phyloP scores from a whole-genome alignment of 2,797 vertebrate genomes.

The Melanotaenia pygmaea region DNA sequence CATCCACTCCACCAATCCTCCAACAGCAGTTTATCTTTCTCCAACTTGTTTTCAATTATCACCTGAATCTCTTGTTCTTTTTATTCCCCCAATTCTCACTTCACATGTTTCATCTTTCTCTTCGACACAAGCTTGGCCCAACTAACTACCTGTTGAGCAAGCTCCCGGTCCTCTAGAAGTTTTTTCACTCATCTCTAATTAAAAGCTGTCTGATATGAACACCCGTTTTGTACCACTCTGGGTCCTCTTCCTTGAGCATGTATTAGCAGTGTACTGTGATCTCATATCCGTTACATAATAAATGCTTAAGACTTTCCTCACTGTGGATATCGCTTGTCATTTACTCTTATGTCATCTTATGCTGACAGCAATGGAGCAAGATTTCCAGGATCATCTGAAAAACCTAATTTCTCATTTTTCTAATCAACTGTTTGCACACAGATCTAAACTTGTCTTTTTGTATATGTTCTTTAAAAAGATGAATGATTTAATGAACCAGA shows the following conservation, averaged over 20 bases:
- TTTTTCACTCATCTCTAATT: conserved; percentile 70
- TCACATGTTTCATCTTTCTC: conserved; percentile 38
- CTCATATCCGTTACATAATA: conserved; percentile 62
- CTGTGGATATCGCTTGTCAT: conserved; percentile 53
- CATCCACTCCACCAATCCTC: conserved; percentile 46
- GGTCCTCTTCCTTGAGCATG: conserved; percentile 39
- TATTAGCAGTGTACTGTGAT: conserved; percentile 49
- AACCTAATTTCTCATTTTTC: conserved; percentile 9
- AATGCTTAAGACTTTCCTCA: conserved; percentile 40
- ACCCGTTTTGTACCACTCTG: conserved; percentile 38
- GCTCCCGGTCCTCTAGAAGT: conserved; percentile 39
- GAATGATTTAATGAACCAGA: conserved; percentile 8
- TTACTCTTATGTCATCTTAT: conserved; percentile 31
- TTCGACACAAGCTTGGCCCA: conserved; percentile 4
- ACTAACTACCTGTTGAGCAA: conserved; percentile 43
- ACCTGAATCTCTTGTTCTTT: conserved; percentile 17
- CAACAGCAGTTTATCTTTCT: conserved; percentile 38
- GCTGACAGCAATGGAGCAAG: conserved; percentile 14
- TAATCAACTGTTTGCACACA: conserved; percentile 11
- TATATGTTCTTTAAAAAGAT: conserved; percentile 9
- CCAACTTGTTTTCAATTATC: conserved; percentile 62
- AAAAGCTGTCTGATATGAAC: conserved; percentile 58
- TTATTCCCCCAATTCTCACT: conserved; percentile 27
- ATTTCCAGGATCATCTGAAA: conserved; percentile 1
- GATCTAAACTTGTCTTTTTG: conserved; percentile 6